A percentile compares a stretch with the other conserved stretches of the same genome.
phyloP scores from a whole-genome alignment of 2,888 invertebrate genomes.

The Hypomecis atomaria region DNA sequence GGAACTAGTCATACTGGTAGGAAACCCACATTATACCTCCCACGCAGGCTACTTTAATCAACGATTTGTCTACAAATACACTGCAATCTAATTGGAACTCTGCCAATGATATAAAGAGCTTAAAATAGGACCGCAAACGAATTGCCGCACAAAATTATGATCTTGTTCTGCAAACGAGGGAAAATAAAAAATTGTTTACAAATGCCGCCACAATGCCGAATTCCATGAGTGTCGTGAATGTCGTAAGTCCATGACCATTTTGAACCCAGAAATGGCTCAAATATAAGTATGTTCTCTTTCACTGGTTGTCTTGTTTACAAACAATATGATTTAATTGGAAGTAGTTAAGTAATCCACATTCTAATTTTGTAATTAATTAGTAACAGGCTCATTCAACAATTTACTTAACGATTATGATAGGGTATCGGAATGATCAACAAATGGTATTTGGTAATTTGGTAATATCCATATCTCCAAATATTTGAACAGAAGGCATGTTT shows the following conservation, averaged over 20 bases:
- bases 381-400: neutral
- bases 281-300: too few species aligned
- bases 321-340: neutral
- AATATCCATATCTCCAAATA: constrained; percentile 2
- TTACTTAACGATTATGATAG: too few species aligned
- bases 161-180: too few species aligned
- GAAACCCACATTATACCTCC: constrained; percentile 13
- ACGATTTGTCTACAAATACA: constrained; percentile 3
- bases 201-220: too few species aligned
- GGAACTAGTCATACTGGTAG: constrained; percentile 22
- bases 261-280: too few species aligned
- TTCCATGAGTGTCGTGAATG: too few species aligned
- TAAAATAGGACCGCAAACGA: neutral
- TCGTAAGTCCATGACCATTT: too few species aligned
- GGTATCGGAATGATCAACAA: neutral
- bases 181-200: too few species aligned
- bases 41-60: constrained; percentile 13
- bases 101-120: constrained; percentile 10
- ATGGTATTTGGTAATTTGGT: neutral
- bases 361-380: neutral
- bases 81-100: constrained; percentile 15
- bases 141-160: neutral
- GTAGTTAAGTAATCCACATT: neutral
- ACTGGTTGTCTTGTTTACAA: neutral
- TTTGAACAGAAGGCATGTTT: constrained; percentile 4